Evolutionary conservation across 2,888 invertebrate species (phyloP), one percentile per base, ranked within the genome.

Genomic region (Alcis repandata): DNA sequence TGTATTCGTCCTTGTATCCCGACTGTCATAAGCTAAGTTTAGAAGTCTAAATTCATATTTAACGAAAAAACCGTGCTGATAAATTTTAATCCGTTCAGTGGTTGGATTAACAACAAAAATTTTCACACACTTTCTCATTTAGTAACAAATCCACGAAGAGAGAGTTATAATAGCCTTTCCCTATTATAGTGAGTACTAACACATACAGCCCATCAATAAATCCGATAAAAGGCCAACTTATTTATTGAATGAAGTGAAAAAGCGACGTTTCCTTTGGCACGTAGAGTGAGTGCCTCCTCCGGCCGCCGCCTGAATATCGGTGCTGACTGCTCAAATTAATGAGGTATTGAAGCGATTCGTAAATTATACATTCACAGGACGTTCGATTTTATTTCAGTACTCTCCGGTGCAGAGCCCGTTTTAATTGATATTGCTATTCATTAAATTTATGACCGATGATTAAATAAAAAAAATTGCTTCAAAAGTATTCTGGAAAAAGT

Each of bases 301-400:
- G 6, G 27, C 22, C 53, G 20, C 15, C 15, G 15, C 33, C 27
- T n/a, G n/a, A n/a, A n/a, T n/a, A n/a, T n/a, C n/a, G n/a, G n/a
- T n/a, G 13, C 33, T 13, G 22, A 27, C 40, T 0, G 9, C 20
- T 22, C 53, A 22, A 41, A 53, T 41, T 53, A 53, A 40, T 53
- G 41, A 53, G 53, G 27, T 53, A n/a, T 22, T 15, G 38, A 22
- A 40, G 38, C 22, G n/a, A n/a, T n/a, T n/a, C 22, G 22, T 20
- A 40, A 41, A 40, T 41, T 40, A 53, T n/a, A 22, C 15, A 40
- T 53, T 53, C 40, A 22, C 15, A 15, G 40, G 41, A 40, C 53
- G 53, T 53, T 53, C 32, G 2, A 53, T 40, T 53, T 53, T 53
- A 53, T 53, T 53, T 11, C 40, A 53, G 27, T 27, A 27, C 53